phyloP scores from a whole-genome alignment of 2,888 invertebrate genomes.

The Andrena trimmerana region DNA sequence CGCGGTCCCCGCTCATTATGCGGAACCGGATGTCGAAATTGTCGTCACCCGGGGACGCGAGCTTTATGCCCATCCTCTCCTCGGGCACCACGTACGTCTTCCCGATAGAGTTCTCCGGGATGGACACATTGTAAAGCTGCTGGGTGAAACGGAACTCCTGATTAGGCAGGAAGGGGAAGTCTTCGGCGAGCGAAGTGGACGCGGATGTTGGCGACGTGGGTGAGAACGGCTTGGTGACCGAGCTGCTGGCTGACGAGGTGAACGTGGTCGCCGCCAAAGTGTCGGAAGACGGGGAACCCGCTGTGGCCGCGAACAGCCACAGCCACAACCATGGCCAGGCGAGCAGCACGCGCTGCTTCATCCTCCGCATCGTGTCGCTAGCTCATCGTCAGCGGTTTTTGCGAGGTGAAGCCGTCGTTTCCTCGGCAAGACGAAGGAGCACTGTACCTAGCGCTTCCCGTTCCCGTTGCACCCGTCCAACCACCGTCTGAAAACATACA shows the following conservation, averaged over 20 bases:
- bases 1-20: constrained; percentile 94
- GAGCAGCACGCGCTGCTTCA: constrained; percentile 82
- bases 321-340: constrained; percentile 83
- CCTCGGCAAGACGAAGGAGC: constrained; percentile 28
- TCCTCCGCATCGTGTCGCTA: constrained; percentile 83
- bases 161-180: constrained; percentile 30
- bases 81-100: constrained; percentile 94
- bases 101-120: constrained; percentile 96
- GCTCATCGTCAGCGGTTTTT: constrained; percentile 79
- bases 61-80: constrained; percentile 92
- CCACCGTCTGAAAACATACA: constrained; percentile 69
- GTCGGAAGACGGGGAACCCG: constrained; percentile 76
- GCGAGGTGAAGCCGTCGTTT: constrained; percentile 41
- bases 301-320: constrained; percentile 81
- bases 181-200: constrained; percentile 45
- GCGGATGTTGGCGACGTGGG: constrained; percentile 51
- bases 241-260: constrained; percentile 34
- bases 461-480: constrained; percentile 11
- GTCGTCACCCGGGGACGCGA: constrained; percentile 81
- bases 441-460: constrained; percentile 11
- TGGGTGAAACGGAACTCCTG: constrained; percentile 90
- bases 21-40: constrained; percentile 91
- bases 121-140: constrained; percentile 93
- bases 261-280: constrained; percentile 59
- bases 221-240: constrained; percentile 50